Base-by-base conservation (phyloP, 1,140 invertebrate genomes). In the Geopemphigus sp. region DNA sequence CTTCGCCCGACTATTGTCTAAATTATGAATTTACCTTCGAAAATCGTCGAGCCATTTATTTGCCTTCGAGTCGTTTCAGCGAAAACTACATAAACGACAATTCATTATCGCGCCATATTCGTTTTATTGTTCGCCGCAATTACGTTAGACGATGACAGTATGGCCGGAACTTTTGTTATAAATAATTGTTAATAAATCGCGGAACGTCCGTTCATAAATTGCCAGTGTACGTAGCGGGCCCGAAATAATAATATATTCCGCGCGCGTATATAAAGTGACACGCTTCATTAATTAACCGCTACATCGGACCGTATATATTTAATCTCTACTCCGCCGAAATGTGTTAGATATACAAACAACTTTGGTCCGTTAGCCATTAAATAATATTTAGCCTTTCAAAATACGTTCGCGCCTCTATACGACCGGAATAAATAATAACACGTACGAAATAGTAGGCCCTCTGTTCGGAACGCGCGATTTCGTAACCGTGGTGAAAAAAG, bases 341-440 rank as follows among this genome's bases (percentile, higher is more conserved):
- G 64, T 70, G n/a, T n/a, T n/a, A n/a, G n/a, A n/a, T n/a, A 45
- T 4, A 47, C 39, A 66, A 14, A 66, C 47, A 1, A 12, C 45
- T 24, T 17, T 47, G 45, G 26, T 66, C 45, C 22, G 8, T 39
- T 39, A 45, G 19, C 32, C 22, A 45, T 66, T 66, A 61, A 61
- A 66, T 66, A 66, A 45, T n/a, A 32, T 24, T 39, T 45, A 66
- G 32, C 45, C 15, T 66, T 22, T 66, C 15, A 66, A 66, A 12
- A 47, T n/a, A n/a, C n/a, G n/a, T n/a, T n/a, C n/a, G n/a, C n/a
- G n/a, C 1, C 12, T 12, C n/a, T 14, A 66, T 47, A 66, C n/a
- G n/a, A 66, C 64, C n/a, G 11, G 14, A 66, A 66, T 66, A 66
- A 45, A 39, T 39, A 63, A 63, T 15, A 61, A 45, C 14, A 66